Base-by-base conservation (phyloP, 2,888 invertebrate genomes). In the Harpalus rufipes region DNA sequence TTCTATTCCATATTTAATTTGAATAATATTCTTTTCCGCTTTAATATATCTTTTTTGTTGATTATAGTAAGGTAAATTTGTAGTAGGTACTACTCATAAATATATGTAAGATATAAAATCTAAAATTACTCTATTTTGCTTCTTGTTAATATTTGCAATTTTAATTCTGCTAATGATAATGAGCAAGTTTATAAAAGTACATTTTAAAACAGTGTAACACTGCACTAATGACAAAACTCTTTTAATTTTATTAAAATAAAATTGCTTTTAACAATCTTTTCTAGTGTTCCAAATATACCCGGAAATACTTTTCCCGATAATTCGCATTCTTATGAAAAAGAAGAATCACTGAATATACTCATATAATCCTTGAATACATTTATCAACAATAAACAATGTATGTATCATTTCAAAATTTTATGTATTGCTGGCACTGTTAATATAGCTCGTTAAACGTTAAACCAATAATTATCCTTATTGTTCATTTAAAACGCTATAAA, bases 141-240 rank as follows among this genome's bases (percentile, higher is more conserved):
- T 2, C 12, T 51, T 10, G 44, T 44, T 21, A 21, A 44, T 44
- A 51, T 51, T 51, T 51, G 44, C 44, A 59, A 18, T 59, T 59
- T 59, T 59, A 59, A 59, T 59, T 59, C 16, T 16, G 16, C 18
- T 59, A 59, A 59, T 59, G 18, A 18, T 18, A 12, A 59, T 59
- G 16, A 18, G 8, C 14, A 14, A 16, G 59, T 59, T 59, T 14
- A 59, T 59, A 59, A 59, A 59, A 59, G 59, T 59, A 59, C 44
- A 12, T 51, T 58, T 59, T 59, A 14, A 18, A 59, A 59, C n/a
- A 16, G 18, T 59, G 16, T 18, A 59, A 59, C 18, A 18, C 3
- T 59, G 59, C 18, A 59, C 59, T 59, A 59, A 59, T 59, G 59
- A 59, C 59, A 59, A 59, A 18, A 59, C 59, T 59, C 16, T 59